A percentile compares a stretch with the other conserved stretches of the same genome.
Evolutionary conservation across 2,113 vertebrate species (phyloP).

Genomic region (Nycticorax nycticorax): DNA sequence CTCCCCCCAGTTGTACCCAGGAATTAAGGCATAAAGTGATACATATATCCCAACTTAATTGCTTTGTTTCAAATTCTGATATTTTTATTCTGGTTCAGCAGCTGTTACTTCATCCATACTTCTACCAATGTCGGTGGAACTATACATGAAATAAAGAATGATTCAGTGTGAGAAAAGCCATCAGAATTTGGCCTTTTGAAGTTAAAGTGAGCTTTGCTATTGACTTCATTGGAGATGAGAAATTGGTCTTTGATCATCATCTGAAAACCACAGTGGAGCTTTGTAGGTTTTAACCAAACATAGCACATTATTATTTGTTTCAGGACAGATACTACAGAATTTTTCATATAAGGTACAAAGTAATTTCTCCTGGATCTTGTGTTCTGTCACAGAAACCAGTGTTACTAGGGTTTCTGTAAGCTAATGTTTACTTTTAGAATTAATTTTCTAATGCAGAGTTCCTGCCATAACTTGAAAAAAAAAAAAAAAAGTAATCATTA

Average conservation of each 20-base stretch:
- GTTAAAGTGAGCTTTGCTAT: not conserved
- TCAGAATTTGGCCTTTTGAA: slow-evolving; percentile 42
- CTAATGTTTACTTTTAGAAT: not conserved
- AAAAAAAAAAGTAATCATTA: not conserved
- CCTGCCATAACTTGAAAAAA: not conserved
- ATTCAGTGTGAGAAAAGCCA: not conserved
- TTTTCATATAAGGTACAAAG: not conserved
- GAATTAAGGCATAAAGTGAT: slow-evolving; percentile 16
- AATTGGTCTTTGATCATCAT: slow-evolving; percentile 17
- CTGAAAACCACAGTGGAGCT: not conserved
- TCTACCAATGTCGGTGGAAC: not conserved
- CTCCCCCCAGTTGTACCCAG: not conserved
- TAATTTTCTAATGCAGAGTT: not conserved
- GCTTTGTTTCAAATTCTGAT: not conserved
- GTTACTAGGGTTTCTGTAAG: not conserved
- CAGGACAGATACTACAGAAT: not conserved
- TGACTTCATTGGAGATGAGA: not conserved
- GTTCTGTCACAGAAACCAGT: not conserved
- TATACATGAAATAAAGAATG: not conserved
- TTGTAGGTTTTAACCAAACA: not conserved
- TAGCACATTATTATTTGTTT: not conserved
- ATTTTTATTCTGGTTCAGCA: slow-evolving; percentile 11
- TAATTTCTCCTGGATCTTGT: not conserved
- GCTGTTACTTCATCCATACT: slow-evolving; percentile 17
- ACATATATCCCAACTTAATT: slow-evolving; percentile 7